Conservation (phyloP, 1,140 invertebrate genomes). For the Lanistes nyassanus region DNA sequence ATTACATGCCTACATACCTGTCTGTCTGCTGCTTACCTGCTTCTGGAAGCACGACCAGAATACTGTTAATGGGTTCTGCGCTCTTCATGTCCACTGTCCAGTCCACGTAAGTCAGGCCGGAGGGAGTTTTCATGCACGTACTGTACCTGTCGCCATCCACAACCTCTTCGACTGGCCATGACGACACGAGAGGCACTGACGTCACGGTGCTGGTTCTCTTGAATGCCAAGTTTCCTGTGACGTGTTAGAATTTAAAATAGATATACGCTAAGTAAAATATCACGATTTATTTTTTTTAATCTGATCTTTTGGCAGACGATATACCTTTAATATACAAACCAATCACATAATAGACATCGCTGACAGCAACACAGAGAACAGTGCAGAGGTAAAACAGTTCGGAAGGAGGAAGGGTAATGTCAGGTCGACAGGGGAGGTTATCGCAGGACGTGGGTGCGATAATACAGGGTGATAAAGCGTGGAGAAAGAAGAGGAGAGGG, state of each 20-base stretch:
- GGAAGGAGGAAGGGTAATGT: too few relatives aligned
- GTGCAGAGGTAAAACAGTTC: too few relatives aligned
- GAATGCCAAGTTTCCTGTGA: too few relatives aligned
- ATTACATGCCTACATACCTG: too few relatives aligned
- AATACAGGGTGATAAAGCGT: too few relatives aligned
- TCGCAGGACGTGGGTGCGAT: too few relatives aligned
- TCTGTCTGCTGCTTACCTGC: not conserved
- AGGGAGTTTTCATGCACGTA: not conserved
- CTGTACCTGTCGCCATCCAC: constrained; percentile 11
- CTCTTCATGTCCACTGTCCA: constrained; percentile 13
- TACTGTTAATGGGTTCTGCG: not conserved
- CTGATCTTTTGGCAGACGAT: not conserved
- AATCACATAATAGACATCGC: not conserved
- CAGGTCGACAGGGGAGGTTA: too few relatives aligned
- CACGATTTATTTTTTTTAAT: not conserved
- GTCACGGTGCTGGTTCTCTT: too few relatives aligned
- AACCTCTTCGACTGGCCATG: too few relatives aligned
- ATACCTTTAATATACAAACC: not conserved
- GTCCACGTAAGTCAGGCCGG: constrained; percentile 6
- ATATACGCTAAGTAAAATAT: too few relatives aligned
- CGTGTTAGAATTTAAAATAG: not conserved
- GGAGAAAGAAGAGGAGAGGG: too few relatives aligned
- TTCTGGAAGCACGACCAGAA: constrained; percentile 8
- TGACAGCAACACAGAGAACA: not conserved
- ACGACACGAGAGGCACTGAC: too few relatives aligned